Percentiles rank a stretch among this genome's conserved stretches.
Conservation (phyloP, 2,113 vertebrate species). For the Microcebus jonahi region DNA sequence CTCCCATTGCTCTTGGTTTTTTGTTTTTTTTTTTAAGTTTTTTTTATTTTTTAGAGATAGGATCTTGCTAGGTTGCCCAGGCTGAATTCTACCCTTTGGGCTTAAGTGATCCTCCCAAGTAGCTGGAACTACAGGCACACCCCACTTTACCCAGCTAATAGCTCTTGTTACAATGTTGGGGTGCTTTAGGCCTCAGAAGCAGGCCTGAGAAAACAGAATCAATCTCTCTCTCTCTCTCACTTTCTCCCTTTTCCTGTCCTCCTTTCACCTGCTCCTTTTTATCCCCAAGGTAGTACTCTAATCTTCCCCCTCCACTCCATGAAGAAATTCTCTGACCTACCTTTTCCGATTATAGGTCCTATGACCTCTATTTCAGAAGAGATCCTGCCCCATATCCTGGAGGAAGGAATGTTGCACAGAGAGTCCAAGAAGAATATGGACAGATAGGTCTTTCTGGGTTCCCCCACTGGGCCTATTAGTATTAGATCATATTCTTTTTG, state of each 20-base stretch:
- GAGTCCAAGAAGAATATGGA: neutral
- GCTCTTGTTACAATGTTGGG: neutral
- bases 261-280: neutral
- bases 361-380: neutral
- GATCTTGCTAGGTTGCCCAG: no score
- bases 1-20: neutral
- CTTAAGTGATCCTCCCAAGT: no score
- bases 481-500: neutral
- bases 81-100: no score
- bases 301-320: neutral
- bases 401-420: neutral
- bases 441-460: neutral
- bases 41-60: no score
- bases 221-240: no score
- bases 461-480: neutral
- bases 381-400: neutral
- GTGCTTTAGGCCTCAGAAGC: neutral
- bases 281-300: neutral
- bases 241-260: neutral
- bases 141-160: no score
- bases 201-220: neutral
- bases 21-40: no score
- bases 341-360: neutral
- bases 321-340: neutral
- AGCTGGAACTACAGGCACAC: no score